A percentile compares a stretch with the other conserved stretches of the same genome.
phyloP scores from a whole-genome alignment of 2,113 vertebrate species.

The Hypanus sabinus region DNA sequence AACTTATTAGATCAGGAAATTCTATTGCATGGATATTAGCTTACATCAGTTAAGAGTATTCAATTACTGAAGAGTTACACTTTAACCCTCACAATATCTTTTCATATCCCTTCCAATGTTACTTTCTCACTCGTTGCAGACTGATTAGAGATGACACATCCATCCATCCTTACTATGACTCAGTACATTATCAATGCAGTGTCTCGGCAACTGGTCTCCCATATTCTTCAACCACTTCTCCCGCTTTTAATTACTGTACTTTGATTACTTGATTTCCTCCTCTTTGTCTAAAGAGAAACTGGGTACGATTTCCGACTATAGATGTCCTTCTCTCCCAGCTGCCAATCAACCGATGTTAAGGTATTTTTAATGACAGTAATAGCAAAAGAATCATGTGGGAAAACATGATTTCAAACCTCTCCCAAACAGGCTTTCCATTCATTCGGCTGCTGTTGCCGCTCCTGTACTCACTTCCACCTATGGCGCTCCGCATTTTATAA shows the following conservation, averaged over 20 bases:
- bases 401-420: not conserved
- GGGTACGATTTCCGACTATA: not conserved
- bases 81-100: not conserved
- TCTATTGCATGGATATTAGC: not conserved
- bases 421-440: not conserved
- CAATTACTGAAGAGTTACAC: not conserved
- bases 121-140: not conserved
- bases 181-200: not conserved
- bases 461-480: not conserved
- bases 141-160: not conserved
- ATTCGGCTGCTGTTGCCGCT: not conserved
- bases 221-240: not conserved
- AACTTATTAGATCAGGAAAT: not conserved
- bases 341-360: not conserved
- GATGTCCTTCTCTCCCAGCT: not conserved
- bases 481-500: not conserved
- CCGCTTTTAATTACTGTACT: not conserved
- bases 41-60: not conserved
- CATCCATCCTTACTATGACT: conserved; percentile 1
- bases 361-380: not conserved
- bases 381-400: not conserved
- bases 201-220: not conserved
- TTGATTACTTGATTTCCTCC: not conserved
- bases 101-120: not conserved
- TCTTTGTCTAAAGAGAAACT: not conserved